A percentile compares a stretch with the other conserved stretches of the same genome.
These are phyloP conservation scores for Eilema depressum DNA, from an alignment of 2,888 invertebrate genomes.

Conservation along the genomic window DNA sequence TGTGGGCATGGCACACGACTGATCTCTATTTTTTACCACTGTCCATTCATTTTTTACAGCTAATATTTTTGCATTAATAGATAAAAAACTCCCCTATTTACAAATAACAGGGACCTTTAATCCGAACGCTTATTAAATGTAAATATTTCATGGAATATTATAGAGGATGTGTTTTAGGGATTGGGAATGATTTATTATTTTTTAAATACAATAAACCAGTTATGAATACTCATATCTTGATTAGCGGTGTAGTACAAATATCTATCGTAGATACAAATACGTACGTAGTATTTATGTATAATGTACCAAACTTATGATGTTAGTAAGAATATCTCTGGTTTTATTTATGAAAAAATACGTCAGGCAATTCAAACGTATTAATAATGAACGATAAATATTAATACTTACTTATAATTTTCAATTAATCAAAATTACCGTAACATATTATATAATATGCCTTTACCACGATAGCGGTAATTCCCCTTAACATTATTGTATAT, in stretches of 20 bases:
- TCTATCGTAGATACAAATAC: neutral
- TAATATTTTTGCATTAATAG: slow-evolving; percentile 61
- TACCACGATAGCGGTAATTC: too few relatives aligned
- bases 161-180: slow-evolving; percentile 55
- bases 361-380: too few relatives aligned
- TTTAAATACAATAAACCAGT: neutral
- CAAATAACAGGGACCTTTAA: slow-evolving; percentile 85
- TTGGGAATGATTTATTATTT: slow-evolving; percentile 29
- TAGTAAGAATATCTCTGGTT: too few relatives aligned
- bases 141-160: slow-evolving; percentile 83
- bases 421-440: too few relatives aligned
- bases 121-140: slow-evolving; percentile 85
- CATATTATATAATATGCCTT: too few relatives aligned
- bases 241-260: too few relatives aligned
- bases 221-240: neutral
- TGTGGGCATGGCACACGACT: slow-evolving; percentile 66
- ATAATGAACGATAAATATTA: too few relatives aligned
- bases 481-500: too few relatives aligned
- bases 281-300: neutral
- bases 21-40: slow-evolving; percentile 64
- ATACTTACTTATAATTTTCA: too few relatives aligned
- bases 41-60: slow-evolving; percentile 54
- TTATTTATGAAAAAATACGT: neutral
- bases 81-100: slow-evolving; percentile 81
- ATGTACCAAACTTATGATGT: too few relatives aligned